phyloP scores from a whole-genome alignment of 1,140 invertebrate species.

The Sminthurinus signatus region DNA sequence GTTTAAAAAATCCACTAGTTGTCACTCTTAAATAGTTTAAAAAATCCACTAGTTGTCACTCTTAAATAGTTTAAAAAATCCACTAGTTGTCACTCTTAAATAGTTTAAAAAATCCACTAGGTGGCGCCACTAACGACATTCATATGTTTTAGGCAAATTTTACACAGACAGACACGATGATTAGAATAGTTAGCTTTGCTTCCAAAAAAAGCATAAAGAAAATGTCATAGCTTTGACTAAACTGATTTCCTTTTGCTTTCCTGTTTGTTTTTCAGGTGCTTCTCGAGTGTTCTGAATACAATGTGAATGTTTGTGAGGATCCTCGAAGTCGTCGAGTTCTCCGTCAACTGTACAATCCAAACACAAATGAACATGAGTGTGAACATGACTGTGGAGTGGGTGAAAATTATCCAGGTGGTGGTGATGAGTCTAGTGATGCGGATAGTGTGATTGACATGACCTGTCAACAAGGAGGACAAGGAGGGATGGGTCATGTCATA shows the following conservation, averaged over 20 bases:
- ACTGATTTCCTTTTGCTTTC: background rate
- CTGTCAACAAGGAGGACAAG: background rate
- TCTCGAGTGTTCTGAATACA: conserved; percentile 46
- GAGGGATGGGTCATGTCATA: background rate
- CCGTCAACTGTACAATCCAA: conserved; percentile 19
- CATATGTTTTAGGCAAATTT: too few relatives aligned
- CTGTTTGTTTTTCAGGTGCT: conserved; percentile 30
- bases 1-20: too few relatives aligned
- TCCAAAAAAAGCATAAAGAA: background rate
- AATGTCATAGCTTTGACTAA: too few relatives aligned
- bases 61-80: too few relatives aligned
- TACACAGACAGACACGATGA: too few relatives aligned
- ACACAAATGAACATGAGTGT: too few relatives aligned
- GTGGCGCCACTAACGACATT: too few relatives aligned
- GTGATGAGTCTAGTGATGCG: conserved; percentile 46
- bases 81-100: too few relatives aligned
- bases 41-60: too few relatives aligned
- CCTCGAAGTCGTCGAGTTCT: conserved; percentile 37
- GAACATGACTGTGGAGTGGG: background rate
- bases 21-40: too few relatives aligned
- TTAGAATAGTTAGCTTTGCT: too few relatives aligned
- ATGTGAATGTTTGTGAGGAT: conserved; percentile 42
- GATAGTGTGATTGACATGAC: conserved; percentile 42
- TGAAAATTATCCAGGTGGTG: background rate
- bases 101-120: too few relatives aligned